Conservation (phyloP, 1,140 invertebrate genomes). For the roundworm (Caenorhabditis elegans) region DNA sequence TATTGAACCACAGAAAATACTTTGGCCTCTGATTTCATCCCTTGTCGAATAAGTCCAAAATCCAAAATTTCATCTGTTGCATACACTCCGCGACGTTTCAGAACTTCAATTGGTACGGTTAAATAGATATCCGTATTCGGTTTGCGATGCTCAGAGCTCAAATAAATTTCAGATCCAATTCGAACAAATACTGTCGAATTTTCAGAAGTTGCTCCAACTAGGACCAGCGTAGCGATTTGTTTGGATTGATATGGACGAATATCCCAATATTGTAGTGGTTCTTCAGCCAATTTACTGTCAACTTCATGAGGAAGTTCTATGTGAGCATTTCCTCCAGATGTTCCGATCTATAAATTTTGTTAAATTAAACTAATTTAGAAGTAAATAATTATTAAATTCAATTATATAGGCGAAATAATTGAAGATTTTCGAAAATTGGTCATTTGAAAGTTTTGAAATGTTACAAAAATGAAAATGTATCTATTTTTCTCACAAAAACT, state of each 20-base stretch:
- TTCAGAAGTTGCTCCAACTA: slow-evolving; percentile 71
- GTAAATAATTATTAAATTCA: neutral
- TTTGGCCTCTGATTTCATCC: slow-evolving; percentile 19
- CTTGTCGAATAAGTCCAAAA: slow-evolving; percentile 75
- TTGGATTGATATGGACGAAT: slow-evolving; percentile 79
- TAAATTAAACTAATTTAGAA: too few relatives aligned
- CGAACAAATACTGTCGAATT: slow-evolving; percentile 37
- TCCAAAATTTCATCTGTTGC: slow-evolving; percentile 78
- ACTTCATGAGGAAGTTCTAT: slow-evolving; percentile 35
- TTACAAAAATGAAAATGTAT: too few relatives aligned
- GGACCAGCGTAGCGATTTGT: slow-evolving; percentile 71
- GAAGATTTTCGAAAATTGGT: too few relatives aligned
- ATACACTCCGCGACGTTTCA: slow-evolving; percentile 76
- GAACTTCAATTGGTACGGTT: slow-evolving; percentile 84
- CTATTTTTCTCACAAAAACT: too few relatives aligned
- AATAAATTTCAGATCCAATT: neutral
- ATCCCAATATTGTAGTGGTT: slow-evolving; percentile 41
- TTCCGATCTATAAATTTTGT: too few relatives aligned
- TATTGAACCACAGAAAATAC: slow-evolving; percentile 41
- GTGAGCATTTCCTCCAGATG: slow-evolving; percentile 38
- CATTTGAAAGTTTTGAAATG: too few relatives aligned
- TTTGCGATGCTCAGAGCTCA: neutral
- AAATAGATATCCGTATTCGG: slow-evolving; percentile 71
- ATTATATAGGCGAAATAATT: neutral
- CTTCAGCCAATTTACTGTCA: slow-evolving; percentile 24